Evolutionary conservation across 2,888 invertebrate species (phyloP), one percentile per base, ranked within the genome.

Genomic region (Piscicola geometra): DNA sequence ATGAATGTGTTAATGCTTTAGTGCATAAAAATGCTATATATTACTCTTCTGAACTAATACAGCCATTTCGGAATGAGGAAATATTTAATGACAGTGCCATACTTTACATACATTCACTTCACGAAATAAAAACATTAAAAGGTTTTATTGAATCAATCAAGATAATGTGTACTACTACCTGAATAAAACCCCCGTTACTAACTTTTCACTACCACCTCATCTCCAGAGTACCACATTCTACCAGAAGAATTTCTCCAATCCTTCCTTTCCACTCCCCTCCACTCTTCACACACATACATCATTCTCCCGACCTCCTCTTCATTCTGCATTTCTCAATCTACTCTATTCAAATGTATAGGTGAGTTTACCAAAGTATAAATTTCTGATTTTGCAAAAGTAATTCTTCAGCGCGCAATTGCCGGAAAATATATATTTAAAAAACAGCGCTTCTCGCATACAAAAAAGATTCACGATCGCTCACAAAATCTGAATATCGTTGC

Each of bases 341-440:
- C 25, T n/a, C 5, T 56, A 18, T 56, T 56, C 60, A 5, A 56
- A 56, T 56, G 60, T 56, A 56, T 25, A 56, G 60, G 60, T 56
- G 3, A n/a, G 25, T 18, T 56, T n/a, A 56, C 60, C 60, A 18
- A 25, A 56, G 9, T 3, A 25, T 56, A 15, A 56, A 56, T 25
- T 18, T 25, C n/a, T 25, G 25, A 15, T 25, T 18, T 5, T 56
- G 9, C 25, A 41, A 41, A 41, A 41, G 5, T 41, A 41, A 41
- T 9, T 41, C 15, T 41, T 9, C 41, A 41, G n/a, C n/a, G n/a
- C n/a, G n/a, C n/a, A n/a, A n/a, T n/a, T n/a, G n/a, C n/a, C n/a
- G n/a, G n/a, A n/a, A n/a, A n/a, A n/a, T n/a, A n/a, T n/a, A n/a
- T n/a, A n/a, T n/a, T n/a, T n/a, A n/a, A n/a, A n/a, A n/a, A n/a